Percentiles rank a stretch among this genome's conserved stretches.
Conservation (phyloP, 2,113 vertebrate genomes). For the Saiga tatarica region DNA sequence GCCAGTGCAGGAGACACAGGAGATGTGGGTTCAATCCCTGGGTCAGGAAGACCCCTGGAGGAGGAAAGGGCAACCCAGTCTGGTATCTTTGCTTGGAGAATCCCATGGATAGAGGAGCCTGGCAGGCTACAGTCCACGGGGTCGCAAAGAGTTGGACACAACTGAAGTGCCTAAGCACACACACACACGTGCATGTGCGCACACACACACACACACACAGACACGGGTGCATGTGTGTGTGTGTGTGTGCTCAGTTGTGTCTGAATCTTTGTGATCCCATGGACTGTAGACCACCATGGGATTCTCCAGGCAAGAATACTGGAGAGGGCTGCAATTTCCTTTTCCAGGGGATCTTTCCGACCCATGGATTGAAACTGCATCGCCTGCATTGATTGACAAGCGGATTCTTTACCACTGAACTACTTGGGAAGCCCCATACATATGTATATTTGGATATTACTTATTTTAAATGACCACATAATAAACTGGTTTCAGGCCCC, state of each 20-base stretch:
- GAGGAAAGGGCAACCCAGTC: background rate
- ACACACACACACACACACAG: fast-evolving
- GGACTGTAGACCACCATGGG: background rate
- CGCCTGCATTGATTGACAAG: background rate
- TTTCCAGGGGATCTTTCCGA: background rate
- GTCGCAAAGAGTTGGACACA: fast-evolving
- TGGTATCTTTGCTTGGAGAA: background rate
- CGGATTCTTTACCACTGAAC: background rate
- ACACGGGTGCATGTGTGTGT: no score
- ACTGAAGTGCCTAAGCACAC: background rate
- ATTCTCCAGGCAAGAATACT: background rate
- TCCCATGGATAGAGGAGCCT: background rate
- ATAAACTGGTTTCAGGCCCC: background rate
- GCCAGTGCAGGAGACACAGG: background rate
- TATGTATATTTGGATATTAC: background rate
- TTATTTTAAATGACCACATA: background rate
- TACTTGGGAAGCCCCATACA: background rate
- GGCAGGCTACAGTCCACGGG: background rate
- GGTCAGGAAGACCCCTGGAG: background rate
- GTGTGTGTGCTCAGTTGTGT: background rate
- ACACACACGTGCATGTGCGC: fast-evolving
- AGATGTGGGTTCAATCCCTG: background rate
- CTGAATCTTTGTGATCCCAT: background rate
- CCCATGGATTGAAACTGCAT: background rate
- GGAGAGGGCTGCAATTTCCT: background rate